Base-by-base conservation (phyloP, 2,888 invertebrate species). In the Thera britannica region DNA sequence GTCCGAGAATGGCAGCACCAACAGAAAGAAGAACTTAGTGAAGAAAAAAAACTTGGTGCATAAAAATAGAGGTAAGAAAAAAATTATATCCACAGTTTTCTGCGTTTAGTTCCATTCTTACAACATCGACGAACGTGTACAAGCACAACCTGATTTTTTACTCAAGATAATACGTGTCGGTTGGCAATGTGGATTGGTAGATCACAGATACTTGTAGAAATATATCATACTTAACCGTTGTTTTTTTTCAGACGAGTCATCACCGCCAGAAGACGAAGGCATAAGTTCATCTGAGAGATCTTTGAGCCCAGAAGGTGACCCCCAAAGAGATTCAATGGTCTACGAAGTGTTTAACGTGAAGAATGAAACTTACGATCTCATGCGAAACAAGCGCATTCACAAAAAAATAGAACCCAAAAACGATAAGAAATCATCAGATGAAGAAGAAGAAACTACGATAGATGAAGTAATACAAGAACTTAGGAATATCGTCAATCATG, bases 391-490 rank as follows among this genome's bases (percentile, higher is more conserved):
- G 77, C 85, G 93, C 70, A 84, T 90, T 57, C 88, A 90, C 71
- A 93, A 92, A 74, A 90, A 90, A 80, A 75, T 88, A 65, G 92
- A 92, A 72, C 81, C 78, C 48, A 85, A 87, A 72, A 90, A 76
- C 57, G 77, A 86, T 67, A 92, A 90, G 65, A 93, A 90, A 78
- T 89, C 90, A 52, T 93, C 92, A 4, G 95, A 95, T 56, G 96
- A 96, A 74, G 96, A 96, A 81, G 96, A 96, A 66, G 97, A 97
- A 87, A 96, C 97, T 0, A 97, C 97, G 2, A 97, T 98, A 71
- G 97, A 97, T 78, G 97, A 97, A 88, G 97, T 97, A 2, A 97
- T 98, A 80, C 97, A 97, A 86, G 97, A 97, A 84, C 87, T 98
- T 49, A 95, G 96, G 73, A 97, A 97, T 78, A 97, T 98, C 71